Evolutionary conservation across 2,888 invertebrate species (phyloP).

Genomic region (Cosmia trapezina): DNA sequence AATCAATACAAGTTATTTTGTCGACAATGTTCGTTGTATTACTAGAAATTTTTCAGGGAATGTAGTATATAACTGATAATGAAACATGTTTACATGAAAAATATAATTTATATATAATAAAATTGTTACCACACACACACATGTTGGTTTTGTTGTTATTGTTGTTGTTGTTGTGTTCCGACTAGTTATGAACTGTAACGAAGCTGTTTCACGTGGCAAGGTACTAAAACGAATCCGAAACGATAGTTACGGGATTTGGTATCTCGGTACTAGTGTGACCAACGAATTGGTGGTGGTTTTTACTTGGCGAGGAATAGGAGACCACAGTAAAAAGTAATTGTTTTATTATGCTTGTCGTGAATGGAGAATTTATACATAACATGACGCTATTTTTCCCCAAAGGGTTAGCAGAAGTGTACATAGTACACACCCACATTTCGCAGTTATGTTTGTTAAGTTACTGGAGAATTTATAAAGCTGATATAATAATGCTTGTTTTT

Average conservation of each 20-base stretch:
- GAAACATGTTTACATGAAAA: background rate
- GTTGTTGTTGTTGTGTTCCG: no score
- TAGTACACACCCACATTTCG: background rate
- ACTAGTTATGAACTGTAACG: no score
- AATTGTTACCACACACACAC: no score
- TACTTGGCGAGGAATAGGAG: background rate
- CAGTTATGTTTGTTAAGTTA: no score
- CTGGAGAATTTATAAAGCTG: background rate
- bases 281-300: background rate
- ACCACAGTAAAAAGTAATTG: background rate
- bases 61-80: background rate
- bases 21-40: slow-evolving; percentile 9
- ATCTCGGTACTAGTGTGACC: background rate
- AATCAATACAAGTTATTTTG: slow-evolving; percentile 49
- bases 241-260: background rate
- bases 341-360: background rate
- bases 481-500: no score
- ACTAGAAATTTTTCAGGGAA: slow-evolving; percentile 12
- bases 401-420: background rate
- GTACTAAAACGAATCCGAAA: background rate
- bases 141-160: no score
- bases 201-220: background rate
- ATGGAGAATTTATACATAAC: background rate
- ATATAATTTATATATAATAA: no score
- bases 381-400: background rate